These are phyloP conservation scores for Lindbergichthys nudifrons DNA, from an alignment of 2,797 vertebrate species.

Conservation along the genomic window DNA sequence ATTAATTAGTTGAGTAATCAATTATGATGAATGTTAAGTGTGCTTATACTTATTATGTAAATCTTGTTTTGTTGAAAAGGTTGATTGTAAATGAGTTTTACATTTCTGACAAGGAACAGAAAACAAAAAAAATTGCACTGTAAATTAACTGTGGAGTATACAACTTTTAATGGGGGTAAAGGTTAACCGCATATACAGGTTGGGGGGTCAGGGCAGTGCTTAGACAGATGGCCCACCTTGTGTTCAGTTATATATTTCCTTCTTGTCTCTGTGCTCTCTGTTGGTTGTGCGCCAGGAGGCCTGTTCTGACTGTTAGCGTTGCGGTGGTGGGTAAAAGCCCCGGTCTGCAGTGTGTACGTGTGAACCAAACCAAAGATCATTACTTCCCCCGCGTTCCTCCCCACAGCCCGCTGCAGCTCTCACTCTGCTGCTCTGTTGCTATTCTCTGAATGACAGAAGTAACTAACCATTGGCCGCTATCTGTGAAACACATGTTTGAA, in stretches of 20 bases:
- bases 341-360: constrained; percentile 16
- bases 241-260: neutral
- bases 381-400: constrained; percentile 64
- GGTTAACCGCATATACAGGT: neutral
- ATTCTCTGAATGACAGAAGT: constrained; percentile 42
- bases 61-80: neutral
- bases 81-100: too few species aligned
- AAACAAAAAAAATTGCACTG: neutral
- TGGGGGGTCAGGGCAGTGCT: neutral
- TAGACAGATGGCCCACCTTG: neutral
- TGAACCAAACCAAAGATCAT: constrained; percentile 58
- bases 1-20: neutral
- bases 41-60: neutral
- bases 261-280: neutral
- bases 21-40: neutral
- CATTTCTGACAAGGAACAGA: neutral
- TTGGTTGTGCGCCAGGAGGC: constrained; percentile 13
- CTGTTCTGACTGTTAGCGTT: constrained; percentile 29
- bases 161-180: neutral
- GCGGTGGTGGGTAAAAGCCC: constrained; percentile 36
- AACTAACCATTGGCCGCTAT: neutral
- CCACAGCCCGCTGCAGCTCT: constrained; percentile 60
- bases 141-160: neutral
- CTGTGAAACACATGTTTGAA: constrained; percentile 13
- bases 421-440: constrained; percentile 28